Evolutionary conservation across 2,113 vertebrate species (phyloP), one percentile per base, ranked within the genome.

Genomic region (Centropristis striata): DNA sequence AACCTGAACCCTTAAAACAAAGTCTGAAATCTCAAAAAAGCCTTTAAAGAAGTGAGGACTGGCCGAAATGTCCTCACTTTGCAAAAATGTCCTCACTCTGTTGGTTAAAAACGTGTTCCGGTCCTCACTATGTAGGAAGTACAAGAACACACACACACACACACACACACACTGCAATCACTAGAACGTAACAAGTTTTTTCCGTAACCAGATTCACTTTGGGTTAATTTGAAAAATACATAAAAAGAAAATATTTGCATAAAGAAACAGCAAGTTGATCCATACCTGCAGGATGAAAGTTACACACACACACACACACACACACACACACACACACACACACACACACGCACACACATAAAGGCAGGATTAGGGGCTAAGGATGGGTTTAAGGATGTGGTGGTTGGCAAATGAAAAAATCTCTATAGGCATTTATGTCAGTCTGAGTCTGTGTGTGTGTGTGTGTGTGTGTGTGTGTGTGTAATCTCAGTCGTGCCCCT

Each of bases 401-500:
- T 59, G 57, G 41, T 20, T 51, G 68, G 59, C 60, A 41, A 54
- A 55, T 78, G 39, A 78, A 23, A 67, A 50, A 63, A 69, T 69
- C 57, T 68, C 50, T 60, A 16, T 8, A 51, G 53, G 59, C 73
- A 44, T 44, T 44, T 44, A 14, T 44, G 42, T 42, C 41, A 42
- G 70, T 71, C 10, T 80, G 57, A 23, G 27, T 75, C 37, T 65
- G 59, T 66, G 72, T 54, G 37, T 36, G 44, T 61, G 49, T 57
- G 18, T 15, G 47, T 54, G 53, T 61, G 39, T 44, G 37, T n/a
- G 51, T 46, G 66, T 28, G 36, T 54, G 49, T 54, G 67, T 55
- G 55, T 79, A 72, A 64, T 82, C 70, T 54, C 71, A 61, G 57
- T 77, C 60, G 55, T 71, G 57, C 42, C 10, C 49, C 71, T 73